Percentiles rank a stretch among this genome's conserved stretches.
These are phyloP conservation scores for Lanius collurio DNA, from an alignment of 2,113 vertebrate species.

Conservation along the genomic window DNA sequence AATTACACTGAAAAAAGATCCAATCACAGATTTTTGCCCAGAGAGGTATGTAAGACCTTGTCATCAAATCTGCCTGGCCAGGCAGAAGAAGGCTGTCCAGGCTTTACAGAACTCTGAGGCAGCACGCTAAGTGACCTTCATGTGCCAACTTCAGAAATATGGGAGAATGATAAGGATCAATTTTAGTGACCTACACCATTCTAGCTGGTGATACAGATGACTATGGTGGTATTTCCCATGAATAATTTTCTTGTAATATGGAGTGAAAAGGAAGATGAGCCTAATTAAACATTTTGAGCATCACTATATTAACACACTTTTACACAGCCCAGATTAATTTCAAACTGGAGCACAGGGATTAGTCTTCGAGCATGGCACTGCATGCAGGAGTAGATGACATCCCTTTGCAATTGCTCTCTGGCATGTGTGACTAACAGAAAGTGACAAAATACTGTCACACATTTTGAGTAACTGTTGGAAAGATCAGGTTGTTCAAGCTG, in stretches of 20 bases:
- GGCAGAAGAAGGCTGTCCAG: neutral
- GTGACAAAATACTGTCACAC: neutral
- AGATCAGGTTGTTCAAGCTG: accelerated
- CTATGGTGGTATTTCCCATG: neutral
- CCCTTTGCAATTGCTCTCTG: neutral
- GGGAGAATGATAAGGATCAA: neutral
- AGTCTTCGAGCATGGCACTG: accelerated
- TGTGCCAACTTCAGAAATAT: neutral
- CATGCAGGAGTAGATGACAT: neutral
- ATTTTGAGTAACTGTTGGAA: neutral
- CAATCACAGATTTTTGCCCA: neutral
- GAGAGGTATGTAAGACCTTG: neutral
- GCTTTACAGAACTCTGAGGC: neutral
- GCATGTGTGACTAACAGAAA: neutral
- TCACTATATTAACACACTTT: accelerated
- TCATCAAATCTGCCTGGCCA: neutral
- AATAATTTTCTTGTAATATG: neutral
- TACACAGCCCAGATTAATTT: neutral
- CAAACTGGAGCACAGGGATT: neutral
- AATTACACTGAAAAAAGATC: neutral
- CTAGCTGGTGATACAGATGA: neutral
- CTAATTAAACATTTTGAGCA: neutral
- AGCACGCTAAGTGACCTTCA: neutral
- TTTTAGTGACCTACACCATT: neutral
- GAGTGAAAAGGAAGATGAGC: neutral